These are phyloP conservation scores for Caenorhabditis sp. DNA, from an alignment of 2,888 invertebrate species.

Conservation along the genomic window DNA sequence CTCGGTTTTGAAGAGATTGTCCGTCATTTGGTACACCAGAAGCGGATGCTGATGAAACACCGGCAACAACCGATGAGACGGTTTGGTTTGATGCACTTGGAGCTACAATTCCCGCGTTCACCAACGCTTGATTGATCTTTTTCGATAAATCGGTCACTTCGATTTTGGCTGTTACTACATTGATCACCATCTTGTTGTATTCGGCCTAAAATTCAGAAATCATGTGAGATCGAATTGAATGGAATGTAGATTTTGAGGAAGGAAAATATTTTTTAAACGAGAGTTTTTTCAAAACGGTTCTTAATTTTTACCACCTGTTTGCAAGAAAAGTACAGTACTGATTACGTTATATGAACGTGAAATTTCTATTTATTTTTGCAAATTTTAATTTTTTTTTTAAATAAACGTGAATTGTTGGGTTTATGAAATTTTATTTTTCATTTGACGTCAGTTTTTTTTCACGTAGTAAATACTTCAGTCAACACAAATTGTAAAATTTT, in stretches of 20 bases:
- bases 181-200: conserved; percentile 33
- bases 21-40: neutral
- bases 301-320: too few relatives aligned
- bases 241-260: too few relatives aligned
- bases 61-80: neutral
- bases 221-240: neutral
- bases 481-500: too few relatives aligned
- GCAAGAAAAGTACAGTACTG: too few relatives aligned
- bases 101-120: conserved; percentile 18
- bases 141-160: conserved; percentile 36
- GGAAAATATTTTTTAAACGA: too few relatives aligned
- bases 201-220: conserved; percentile 15
- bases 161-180: conserved; percentile 35
- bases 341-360: too few relatives aligned
- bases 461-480: too few relatives aligned
- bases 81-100: neutral
- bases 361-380: neutral
- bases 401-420: too few relatives aligned
- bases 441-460: too few relatives aligned
- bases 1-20: neutral
- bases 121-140: conserved; percentile 36
- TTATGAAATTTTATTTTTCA: too few relatives aligned
- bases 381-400: too few relatives aligned
- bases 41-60: conserved; percentile 4
- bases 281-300: too few relatives aligned